These are phyloP conservation scores for Chalcis sispes DNA, from an alignment of 2,888 invertebrate species.

Conservation along the genomic window DNA sequence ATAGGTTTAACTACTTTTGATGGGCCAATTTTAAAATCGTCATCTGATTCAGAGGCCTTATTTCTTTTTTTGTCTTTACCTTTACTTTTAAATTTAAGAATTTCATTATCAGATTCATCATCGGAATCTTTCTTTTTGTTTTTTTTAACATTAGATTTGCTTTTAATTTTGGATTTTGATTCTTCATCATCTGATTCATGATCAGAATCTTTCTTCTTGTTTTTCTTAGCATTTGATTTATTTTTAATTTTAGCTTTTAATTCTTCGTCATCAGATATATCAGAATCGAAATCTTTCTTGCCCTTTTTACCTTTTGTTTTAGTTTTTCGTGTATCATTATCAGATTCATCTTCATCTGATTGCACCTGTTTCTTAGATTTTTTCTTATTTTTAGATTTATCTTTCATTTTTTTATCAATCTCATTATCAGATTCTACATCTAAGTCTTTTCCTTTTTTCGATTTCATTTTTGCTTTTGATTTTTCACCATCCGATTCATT, in stretches of 20 bases:
- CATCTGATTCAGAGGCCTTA: constrained; percentile 59
- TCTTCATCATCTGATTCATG: constrained; percentile 60
- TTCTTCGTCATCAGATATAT: constrained; percentile 64
- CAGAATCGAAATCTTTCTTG: constrained; percentile 73
- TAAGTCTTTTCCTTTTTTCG: constrained; percentile 69
- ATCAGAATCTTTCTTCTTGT: constrained; percentile 50
- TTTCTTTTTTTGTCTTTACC: constrained; percentile 57
- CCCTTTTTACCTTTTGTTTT: constrained; percentile 73
- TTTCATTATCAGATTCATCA: constrained; percentile 54
- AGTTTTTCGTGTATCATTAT: constrained; percentile 60
- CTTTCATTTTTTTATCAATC: constrained; percentile 77
- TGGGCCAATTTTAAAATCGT: constrained; percentile 49
- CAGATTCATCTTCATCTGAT: constrained; percentile 64
- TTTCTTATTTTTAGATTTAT: constrained; percentile 69
- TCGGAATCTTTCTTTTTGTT: constrained; percentile 51
- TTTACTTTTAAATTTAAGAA: constrained; percentile 51
- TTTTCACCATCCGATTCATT: constrained; percentile 60
- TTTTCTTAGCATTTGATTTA: constrained; percentile 56
- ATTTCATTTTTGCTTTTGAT: constrained; percentile 55
- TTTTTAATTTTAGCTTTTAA: constrained; percentile 55
- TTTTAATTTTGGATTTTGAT: constrained; percentile 55
- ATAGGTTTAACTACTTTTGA: constrained; percentile 33
- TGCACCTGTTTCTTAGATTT: constrained; percentile 66
- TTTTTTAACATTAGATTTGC: constrained; percentile 55
- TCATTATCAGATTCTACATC: constrained; percentile 77